phyloP scores from a whole-genome alignment of 2,888 invertebrate genomes.

The Operophtera brumata region DNA sequence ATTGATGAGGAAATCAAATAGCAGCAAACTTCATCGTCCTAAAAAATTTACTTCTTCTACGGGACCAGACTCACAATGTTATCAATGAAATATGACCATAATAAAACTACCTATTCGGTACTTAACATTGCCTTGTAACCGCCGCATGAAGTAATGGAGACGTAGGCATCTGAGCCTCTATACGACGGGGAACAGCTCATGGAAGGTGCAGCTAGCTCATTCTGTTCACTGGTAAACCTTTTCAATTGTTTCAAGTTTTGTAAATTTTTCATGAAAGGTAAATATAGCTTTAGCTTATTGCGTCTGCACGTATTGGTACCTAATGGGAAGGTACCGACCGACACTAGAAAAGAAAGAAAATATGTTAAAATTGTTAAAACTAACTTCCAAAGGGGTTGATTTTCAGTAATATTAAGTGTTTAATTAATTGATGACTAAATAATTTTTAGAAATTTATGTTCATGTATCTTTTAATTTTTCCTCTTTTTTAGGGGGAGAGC shows the following conservation, averaged over 20 bases:
- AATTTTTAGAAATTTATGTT: too few species aligned
- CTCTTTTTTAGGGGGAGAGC: too few species aligned
- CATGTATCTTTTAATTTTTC: too few species aligned
- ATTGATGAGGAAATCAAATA: conserved; percentile 16
- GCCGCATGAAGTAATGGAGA: conserved; percentile 8
- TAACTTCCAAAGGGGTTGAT: too few species aligned
- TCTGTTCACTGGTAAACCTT: background rate
- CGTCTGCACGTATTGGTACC: too few species aligned
- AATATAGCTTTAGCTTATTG: too few species aligned
- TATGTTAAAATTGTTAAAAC: too few species aligned
- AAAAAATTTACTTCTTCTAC: conserved; percentile 32
- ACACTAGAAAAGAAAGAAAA: too few species aligned
- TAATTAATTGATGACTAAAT: too few species aligned
- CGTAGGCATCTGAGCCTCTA: background rate
- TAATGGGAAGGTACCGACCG: too few species aligned
- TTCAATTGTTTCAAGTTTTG: background rate
- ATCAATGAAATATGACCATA: conserved; percentile 9
- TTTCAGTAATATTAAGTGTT: too few species aligned
- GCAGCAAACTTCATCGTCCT: conserved; percentile 13
- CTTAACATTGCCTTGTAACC: conserved; percentile 26
- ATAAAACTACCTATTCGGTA: conserved; percentile 23
- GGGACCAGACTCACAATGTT: conserved; percentile 24
- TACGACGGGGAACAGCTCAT: background rate
- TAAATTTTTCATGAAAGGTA: background rate
- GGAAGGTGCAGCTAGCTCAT: background rate